A percentile compares a stretch with the other conserved stretches of the same genome.
These are phyloP conservation scores for Eilema caniola DNA, from an alignment of 2,888 invertebrate genomes.

Conservation along the genomic window DNA sequence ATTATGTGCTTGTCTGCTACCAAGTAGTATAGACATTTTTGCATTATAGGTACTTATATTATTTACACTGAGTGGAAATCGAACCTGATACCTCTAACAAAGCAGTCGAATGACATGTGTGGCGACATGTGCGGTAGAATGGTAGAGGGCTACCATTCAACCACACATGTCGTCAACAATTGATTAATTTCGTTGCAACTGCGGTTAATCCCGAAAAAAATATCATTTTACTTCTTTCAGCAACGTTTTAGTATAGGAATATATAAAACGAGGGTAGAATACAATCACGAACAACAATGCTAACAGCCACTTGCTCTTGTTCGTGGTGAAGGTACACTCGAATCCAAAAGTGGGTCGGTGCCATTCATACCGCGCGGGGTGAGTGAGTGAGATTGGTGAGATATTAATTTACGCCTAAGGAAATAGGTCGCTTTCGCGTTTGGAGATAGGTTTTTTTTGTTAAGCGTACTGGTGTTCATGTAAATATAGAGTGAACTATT, in stretches of 20 bases:
- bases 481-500: not conserved
- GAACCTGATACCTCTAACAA: no score
- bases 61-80: no score
- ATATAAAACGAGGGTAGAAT: constrained; percentile 11
- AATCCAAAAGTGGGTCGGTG: constrained; percentile 20
- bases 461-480: not conserved
- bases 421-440: constrained; percentile 10
- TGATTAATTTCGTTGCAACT: no score
- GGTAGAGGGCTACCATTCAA: no score
- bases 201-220: no score
- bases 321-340: constrained; percentile 17
- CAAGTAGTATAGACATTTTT: no score
- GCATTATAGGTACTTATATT: no score
- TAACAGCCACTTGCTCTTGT: constrained; percentile 11
- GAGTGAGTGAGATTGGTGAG: constrained; percentile 7
- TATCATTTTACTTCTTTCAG: not conserved
- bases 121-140: no score
- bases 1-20: no score
- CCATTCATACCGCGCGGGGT: constrained; percentile 4
- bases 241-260: not conserved
- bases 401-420: constrained; percentile 16
- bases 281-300: constrained; percentile 19
- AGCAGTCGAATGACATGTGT: no score
- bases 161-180: no score
- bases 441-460: constrained; percentile 8